Evolutionary conservation across 2,888 invertebrate genomes (phyloP), one percentile per base, ranked within the genome.

Genomic region (Caenorhabditis sp.): DNA sequence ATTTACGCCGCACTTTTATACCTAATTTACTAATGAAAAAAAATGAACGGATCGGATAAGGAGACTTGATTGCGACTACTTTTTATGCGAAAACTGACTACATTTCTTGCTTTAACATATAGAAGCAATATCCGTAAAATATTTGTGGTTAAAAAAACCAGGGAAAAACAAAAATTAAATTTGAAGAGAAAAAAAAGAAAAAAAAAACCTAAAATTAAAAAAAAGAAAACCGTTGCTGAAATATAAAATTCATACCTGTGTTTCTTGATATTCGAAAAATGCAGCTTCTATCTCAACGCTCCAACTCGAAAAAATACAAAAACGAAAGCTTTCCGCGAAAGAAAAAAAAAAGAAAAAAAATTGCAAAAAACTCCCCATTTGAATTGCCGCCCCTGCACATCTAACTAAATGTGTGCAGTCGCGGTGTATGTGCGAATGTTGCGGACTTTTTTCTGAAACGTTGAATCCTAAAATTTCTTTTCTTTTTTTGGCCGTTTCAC

Each of bases 61-160:
- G 67, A 71, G 67, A 72, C 72, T 68, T 67, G 68, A 68, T 61
- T 55, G 67, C 59, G 27, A 62, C 68, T 66, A 68, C 68, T 72
- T 72, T 72, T 72, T 72, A 43, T 53, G 51, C 19, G 19, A 21
- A 51, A 51, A 51, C 4, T 21, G 23, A 21, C 4, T 10, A 53
- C 5, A 53, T 2, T 6, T 53, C 19, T 58, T 58, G 12, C 10
- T 23, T 24, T 50, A 6, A 10, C 5, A 31, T 31, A n/a, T n/a
- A 1, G 14, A 19, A 31, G 27, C 51, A 53, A 10, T 10, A 19
- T 62, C 21, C 24, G 12, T 62, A 24, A 12, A 24, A 62, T 51
- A 17, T 27, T 26, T 27, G 12, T 36, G 27, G 8, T 4, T 4
- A 51, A 6, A 51, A 21, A 51, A 51, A 51, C 10, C 4, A 51